Evolutionary conservation across 2,113 vertebrate genomes (phyloP).

Genomic region (Cyanistes caeruleus): DNA sequence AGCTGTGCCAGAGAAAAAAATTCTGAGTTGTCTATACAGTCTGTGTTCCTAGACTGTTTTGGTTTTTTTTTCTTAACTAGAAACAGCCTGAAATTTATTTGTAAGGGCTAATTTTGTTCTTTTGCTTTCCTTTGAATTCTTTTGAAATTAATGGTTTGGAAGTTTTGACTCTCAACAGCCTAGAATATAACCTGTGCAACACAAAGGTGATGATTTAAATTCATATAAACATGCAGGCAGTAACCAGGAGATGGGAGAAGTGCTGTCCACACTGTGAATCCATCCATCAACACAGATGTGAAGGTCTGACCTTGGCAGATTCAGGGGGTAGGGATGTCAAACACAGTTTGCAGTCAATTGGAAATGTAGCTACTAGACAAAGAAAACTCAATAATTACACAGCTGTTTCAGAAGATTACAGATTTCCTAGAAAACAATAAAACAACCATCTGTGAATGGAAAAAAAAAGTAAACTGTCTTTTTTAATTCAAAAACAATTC

Average conservation of each 20-base stretch:
- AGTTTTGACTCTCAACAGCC: neutral
- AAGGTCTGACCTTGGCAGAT: constrained; percentile 18
- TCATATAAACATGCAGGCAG: neutral
- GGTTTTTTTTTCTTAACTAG: neutral
- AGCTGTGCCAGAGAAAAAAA: neutral
- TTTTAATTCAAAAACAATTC: neutral
- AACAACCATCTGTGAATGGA: neutral
- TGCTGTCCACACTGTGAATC: neutral
- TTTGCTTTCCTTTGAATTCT: neutral
- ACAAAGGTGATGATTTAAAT: constrained; percentile 6
- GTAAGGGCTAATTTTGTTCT: neutral
- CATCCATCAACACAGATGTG: neutral
- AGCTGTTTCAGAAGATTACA: neutral
- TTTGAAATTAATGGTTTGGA: neutral
- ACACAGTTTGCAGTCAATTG: neutral
- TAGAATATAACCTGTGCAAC: neutral
- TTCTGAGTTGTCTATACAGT: neutral
- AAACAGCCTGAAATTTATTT: neutral
- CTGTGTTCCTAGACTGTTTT: neutral
- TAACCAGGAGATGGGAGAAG: neutral
- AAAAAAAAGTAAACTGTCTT: neutral
- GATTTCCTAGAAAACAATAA: neutral
- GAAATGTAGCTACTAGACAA: constrained; percentile 1
- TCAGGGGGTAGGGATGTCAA: neutral
- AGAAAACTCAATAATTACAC: neutral